Percentiles rank a stretch among this genome's conserved stretches.
phyloP scores from a whole-genome alignment of 2,113 vertebrate genomes.

The Nothobranchius kuhntae region DNA sequence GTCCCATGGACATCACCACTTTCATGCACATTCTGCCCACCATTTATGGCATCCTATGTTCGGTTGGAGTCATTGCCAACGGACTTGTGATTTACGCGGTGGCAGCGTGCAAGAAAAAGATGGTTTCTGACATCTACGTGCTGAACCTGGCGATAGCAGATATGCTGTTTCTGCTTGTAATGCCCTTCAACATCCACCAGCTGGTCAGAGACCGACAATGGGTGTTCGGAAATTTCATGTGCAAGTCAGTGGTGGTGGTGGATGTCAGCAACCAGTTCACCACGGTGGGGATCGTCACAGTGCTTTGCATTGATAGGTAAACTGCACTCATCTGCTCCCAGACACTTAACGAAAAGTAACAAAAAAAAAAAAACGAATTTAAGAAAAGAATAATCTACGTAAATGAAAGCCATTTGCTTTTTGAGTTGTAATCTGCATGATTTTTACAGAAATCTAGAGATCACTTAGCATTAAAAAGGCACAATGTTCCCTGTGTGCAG shows the following conservation, averaged over 20 bases:
- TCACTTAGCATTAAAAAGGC: too few species aligned
- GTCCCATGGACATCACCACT: conserved; percentile 68
- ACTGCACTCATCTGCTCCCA: too few species aligned
- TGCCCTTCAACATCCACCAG: conserved; percentile 86
- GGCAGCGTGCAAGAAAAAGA: conserved; percentile 81
- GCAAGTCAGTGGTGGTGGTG: conserved; percentile 83
- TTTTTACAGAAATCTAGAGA: too few species aligned
- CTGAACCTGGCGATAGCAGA: conserved; percentile 82
- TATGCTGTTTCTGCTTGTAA: conserved; percentile 82
- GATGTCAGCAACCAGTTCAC: conserved; percentile 86
- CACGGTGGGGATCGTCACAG: conserved; percentile 83
- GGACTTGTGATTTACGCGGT: conserved; percentile 82
- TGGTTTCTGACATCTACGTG: conserved; percentile 84
- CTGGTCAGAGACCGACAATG: conserved; percentile 82
- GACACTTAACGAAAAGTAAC: too few species aligned
- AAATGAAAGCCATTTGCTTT: too few species aligned
- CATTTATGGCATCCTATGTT: conserved; percentile 80
- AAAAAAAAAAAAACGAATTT: too few species aligned
- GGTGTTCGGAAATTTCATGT: conserved; percentile 84
- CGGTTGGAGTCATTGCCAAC: conserved; percentile 80
- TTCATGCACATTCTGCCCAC: conserved; percentile 83
- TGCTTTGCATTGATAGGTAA: conserved; percentile 83
- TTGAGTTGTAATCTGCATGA: too few species aligned
- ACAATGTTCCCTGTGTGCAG: too few species aligned
- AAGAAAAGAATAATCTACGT: too few species aligned